Percentiles rank a stretch among this genome's conserved stretches.
Conservation (phyloP, 2,113 vertebrate species). For the Sterrhoptilus dennistouni region DNA sequence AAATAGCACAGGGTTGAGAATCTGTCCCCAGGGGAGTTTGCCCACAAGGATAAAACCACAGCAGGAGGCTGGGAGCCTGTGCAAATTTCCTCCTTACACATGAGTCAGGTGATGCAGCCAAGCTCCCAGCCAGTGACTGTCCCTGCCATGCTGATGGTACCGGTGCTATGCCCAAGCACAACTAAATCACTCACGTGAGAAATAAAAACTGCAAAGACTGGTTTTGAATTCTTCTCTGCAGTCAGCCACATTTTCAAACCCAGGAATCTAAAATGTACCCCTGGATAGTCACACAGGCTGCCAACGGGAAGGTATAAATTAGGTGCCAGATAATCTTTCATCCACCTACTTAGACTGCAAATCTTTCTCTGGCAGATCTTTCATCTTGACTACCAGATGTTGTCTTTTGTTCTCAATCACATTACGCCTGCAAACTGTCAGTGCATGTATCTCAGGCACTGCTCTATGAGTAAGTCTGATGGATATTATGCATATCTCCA, state of each 20-base stretch:
- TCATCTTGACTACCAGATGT: background rate
- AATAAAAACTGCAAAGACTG: background rate
- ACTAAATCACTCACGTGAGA: accelerated
- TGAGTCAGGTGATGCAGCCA: background rate
- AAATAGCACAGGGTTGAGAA: background rate
- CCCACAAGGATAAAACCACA: background rate
- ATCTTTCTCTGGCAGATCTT: background rate
- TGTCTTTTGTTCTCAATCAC: background rate
- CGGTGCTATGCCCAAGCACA: background rate
- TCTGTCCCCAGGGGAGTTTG: background rate
- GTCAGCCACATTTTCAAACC: background rate
- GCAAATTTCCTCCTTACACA: background rate
- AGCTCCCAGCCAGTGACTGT: background rate
- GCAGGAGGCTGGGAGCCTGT: background rate
- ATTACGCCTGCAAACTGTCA: background rate
- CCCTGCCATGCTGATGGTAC: background rate
- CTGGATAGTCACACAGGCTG: background rate
- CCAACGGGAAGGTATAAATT: background rate
- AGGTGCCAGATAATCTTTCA: background rate
- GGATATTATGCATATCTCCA: background rate
- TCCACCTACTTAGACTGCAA: background rate
- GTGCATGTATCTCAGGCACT: background rate
- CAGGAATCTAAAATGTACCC: background rate
- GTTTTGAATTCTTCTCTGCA: background rate
- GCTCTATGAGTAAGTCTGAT: background rate